phyloP scores from a whole-genome alignment of 2,888 invertebrate genomes.

The Acheta domesticus region DNA sequence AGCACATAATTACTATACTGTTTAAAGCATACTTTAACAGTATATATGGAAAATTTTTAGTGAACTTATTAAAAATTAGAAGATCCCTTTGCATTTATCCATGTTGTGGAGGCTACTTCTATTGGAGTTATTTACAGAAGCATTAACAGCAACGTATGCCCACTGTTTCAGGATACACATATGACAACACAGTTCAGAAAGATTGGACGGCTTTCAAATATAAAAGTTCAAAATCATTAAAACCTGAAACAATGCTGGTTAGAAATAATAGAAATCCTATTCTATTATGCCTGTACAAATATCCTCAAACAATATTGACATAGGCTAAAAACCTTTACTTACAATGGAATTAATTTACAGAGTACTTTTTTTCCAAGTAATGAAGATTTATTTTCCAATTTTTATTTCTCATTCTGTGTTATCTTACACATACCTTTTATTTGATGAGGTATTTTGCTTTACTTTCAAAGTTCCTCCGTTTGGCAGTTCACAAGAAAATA shows the following conservation, averaged over 20 bases:
- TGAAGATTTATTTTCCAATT: background rate
- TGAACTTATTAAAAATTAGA: background rate
- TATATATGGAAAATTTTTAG: background rate
- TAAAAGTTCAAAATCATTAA: background rate
- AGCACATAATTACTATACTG: background rate
- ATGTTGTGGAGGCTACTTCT: background rate
- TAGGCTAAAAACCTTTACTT: background rate
- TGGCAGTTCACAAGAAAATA: background rate
- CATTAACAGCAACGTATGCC: background rate
- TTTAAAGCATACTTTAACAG: background rate
- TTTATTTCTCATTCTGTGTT: background rate
- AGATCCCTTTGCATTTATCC: background rate
- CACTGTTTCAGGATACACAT: slow-evolving; percentile 2
- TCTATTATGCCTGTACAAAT: background rate
- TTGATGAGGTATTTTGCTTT: background rate
- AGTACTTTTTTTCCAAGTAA: background rate
- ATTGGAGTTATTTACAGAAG: background rate
- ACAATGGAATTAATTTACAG: background rate
- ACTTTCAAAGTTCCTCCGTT: background rate
- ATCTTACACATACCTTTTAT: slow-evolving; percentile 2
- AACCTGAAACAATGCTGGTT: background rate
- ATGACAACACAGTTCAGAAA: slow-evolving; percentile 3
- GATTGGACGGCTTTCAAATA: slow-evolving; percentile 18
- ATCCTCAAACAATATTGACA: slow-evolving; percentile 1
- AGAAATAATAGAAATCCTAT: background rate